Evolutionary conservation across 2,113 vertebrate species (phyloP).

Genomic region (Hippocampus barbouri): DNA sequence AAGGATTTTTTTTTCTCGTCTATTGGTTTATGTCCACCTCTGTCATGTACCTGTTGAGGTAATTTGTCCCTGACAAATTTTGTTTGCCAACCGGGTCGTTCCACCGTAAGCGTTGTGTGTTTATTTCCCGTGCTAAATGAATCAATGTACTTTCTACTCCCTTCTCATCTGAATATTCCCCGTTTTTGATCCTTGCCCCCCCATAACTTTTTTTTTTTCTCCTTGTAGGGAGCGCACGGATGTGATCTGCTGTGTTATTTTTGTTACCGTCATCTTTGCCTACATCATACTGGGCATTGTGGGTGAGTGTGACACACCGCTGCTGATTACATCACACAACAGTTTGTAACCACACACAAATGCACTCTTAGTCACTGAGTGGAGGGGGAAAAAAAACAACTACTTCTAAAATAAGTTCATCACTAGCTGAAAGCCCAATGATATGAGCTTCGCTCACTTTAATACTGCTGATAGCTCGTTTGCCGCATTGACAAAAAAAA

Average conservation of each 20-base stretch:
- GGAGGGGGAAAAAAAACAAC: background rate
- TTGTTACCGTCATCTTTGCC: conserved; percentile 84
- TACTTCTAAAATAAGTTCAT: background rate
- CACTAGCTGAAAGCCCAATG: background rate
- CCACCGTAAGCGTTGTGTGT: too few relatives aligned
- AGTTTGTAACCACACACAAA: conserved; percentile 12
- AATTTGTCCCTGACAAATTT: too few relatives aligned
- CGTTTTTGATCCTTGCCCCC: conserved; percentile 5
- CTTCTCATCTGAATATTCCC: background rate
- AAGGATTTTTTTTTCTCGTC: too few relatives aligned
- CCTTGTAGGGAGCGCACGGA: conserved; percentile 85
- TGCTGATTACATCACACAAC: conserved; percentile 37
- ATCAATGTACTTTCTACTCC: too few relatives aligned
- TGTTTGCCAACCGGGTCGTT: too few relatives aligned
- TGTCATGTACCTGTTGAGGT: too few relatives aligned
- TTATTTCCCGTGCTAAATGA: too few relatives aligned
- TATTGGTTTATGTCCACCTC: too few relatives aligned
- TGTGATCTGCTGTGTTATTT: conserved; percentile 85
- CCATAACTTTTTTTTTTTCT: background rate
- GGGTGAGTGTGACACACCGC: conserved; percentile 79
- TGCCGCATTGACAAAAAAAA: background rate
- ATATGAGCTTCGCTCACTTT: background rate
- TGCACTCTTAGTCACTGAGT: background rate
- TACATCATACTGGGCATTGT: conserved; percentile 89
- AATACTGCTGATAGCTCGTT: background rate